Evolutionary conservation across 1,140 invertebrate genomes (phyloP).

Genomic region (Hyposmocoma kahamanoa): DNA sequence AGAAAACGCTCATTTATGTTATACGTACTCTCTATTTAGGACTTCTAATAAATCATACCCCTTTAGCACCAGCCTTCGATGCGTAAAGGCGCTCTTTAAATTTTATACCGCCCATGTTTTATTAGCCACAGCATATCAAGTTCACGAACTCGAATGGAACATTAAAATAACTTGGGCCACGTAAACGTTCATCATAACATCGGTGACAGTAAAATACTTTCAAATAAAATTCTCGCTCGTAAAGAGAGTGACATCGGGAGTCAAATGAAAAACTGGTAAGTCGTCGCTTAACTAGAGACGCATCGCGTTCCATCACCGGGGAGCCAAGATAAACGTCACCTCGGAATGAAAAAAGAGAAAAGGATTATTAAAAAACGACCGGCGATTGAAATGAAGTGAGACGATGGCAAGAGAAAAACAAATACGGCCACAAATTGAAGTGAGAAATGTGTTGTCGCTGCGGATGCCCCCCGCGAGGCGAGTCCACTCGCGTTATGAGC

Average conservation of each 20-base stretch:
- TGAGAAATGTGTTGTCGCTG: constrained; percentile 58
- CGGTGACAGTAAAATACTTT: constrained; percentile 57
- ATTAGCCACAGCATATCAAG: constrained; percentile 24
- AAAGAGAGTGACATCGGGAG: constrained; percentile 60
- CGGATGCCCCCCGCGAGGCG: constrained; percentile 41
- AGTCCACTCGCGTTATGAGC: constrained; percentile 13
- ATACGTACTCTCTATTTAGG: neutral
- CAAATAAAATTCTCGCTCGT: constrained; percentile 60
- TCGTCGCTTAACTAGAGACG: constrained; percentile 48
- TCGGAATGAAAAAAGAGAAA: constrained; percentile 61
- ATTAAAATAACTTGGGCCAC: constrained; percentile 44
- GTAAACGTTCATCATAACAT: constrained; percentile 59
- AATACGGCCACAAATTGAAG: constrained; percentile 52
- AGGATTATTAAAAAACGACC: constrained; percentile 50
- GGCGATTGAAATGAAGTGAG: constrained; percentile 51
- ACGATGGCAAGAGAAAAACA: constrained; percentile 44
- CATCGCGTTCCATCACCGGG: constrained; percentile 42
- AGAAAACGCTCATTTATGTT: too few relatives aligned
- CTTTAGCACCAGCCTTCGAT: neutral
- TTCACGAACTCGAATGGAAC: constrained; percentile 33
- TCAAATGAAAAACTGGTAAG: constrained; percentile 56
- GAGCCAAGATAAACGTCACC: constrained; percentile 62
- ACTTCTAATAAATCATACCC: neutral
- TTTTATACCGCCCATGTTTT: constrained; percentile 29
- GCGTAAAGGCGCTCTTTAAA: constrained; percentile 7